Base-by-base conservation (phyloP, 2,797 vertebrate genomes). In the Phoxinus dragarum region DNA sequence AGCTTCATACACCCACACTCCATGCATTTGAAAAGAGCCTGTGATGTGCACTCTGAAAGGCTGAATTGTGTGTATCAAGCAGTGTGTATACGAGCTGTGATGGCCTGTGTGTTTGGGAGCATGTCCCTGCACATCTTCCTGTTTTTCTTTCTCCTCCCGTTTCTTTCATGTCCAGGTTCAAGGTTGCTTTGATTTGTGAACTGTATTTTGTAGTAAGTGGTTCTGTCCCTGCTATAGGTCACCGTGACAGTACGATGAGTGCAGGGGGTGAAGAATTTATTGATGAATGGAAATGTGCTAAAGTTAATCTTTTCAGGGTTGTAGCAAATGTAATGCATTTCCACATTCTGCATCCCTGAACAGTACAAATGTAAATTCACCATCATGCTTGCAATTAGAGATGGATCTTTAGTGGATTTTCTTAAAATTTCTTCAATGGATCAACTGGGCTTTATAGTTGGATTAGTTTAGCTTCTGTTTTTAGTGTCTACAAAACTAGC, bases 121-220 rank as follows among this genome's bases (percentile, higher is more conserved):
- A 42, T 77, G 64, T 69, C 66, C 64, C 54, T 27, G 19, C 40
- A 54, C 80, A 59, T 84, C 74, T 78, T 84, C 66, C 88, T 44
- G 86, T 89, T 88, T 64, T 59, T 84, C 81, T 74, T 72, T 79
- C 85, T 36, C 88, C 83, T 80, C 83, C 87, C 82, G 52, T 71
- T 6, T 67, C 73, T 82, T 81, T 90, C 88, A 80, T 61, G 66
- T 78, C 6, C 1, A 12, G 56, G 52, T 42, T 64, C 67, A 79
- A 84, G 83, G 67, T 85, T 78, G 54, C 52, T 79, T 68, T 71
- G 64, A 71, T 84, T 84, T 78, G 73, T 77, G 66, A 84, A 71
- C 76, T 72, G 52, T 80, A 80, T 78, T 79, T 78, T 84, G 66
- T 21, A 71, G 54, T 69, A 78, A 68, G 66, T 72, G 67, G 21